These are phyloP conservation scores for Crenichthys baileyi DNA, from an alignment of 2,797 vertebrate species.

Conservation along the genomic window DNA sequence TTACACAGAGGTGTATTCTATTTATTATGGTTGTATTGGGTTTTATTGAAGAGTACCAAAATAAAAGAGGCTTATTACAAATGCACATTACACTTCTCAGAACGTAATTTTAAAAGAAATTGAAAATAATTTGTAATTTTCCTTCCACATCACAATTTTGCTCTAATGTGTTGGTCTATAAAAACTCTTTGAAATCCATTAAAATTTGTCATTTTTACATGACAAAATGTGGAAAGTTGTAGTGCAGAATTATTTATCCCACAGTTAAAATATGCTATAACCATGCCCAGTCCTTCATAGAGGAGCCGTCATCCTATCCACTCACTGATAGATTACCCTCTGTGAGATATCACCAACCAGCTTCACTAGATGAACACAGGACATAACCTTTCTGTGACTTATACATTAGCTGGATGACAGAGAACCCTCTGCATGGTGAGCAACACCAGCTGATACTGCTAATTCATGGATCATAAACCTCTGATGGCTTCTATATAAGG, in stretches of 20 bases:
- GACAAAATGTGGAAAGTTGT: not conserved
- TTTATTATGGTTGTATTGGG: not conserved
- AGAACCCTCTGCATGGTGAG: slow-evolving; percentile 34
- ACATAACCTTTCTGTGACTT: slow-evolving; percentile 48
- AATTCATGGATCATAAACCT: slow-evolving; percentile 62
- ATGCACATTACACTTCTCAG: not conserved
- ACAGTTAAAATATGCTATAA: slow-evolving; percentile 16
- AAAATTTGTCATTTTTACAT: not conserved
- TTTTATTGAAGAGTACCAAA: not conserved
- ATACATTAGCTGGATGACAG: slow-evolving; percentile 58
- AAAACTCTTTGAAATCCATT: not conserved
- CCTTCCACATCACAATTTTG: not conserved
- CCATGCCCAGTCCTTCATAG: slow-evolving; percentile 16
- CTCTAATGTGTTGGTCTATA: not conserved
- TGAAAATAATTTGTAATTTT: not conserved
- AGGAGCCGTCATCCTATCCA: slow-evolving; percentile 16
- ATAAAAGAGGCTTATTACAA: not conserved
- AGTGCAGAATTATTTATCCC: not conserved
- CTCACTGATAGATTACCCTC: slow-evolving; percentile 9
- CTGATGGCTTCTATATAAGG: slow-evolving; percentile 80
- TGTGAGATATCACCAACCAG: slow-evolving; percentile 19
- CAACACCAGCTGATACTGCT: slow-evolving; percentile 49
- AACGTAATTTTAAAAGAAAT: too few relatives aligned
- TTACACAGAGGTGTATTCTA: not conserved
- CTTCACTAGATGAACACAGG: slow-evolving; percentile 19